These are phyloP conservation scores for Holothuria leucospilota DNA, from an alignment of 53 echinoderm and acorn worm genomes.

Conservation along the genomic window DNA sequence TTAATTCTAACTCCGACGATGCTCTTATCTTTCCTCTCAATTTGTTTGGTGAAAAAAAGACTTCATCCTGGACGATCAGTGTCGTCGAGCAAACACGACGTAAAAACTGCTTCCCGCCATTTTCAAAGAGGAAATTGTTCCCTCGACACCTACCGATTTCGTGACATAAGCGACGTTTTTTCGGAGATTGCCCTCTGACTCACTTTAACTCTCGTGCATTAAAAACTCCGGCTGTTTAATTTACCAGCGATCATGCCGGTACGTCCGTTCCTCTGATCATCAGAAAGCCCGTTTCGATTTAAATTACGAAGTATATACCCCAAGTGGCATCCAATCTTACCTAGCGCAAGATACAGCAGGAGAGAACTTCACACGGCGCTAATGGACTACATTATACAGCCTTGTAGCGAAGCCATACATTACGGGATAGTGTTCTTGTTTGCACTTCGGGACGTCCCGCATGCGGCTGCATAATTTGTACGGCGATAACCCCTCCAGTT, in stretches of 20 bases:
- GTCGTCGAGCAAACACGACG: too few relatives aligned
- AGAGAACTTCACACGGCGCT: too few relatives aligned
- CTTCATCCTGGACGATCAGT: too few relatives aligned
- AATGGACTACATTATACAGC: too few relatives aligned
- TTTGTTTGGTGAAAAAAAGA: too few relatives aligned
- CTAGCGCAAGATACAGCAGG: too few relatives aligned
- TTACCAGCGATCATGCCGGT: conserved; percentile 18
- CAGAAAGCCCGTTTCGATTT: not conserved
- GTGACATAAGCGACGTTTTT: conserved; percentile 19
- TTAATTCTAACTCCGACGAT: too few relatives aligned
- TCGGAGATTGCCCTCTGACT: conserved; percentile 7
- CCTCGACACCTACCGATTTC: conserved; percentile 17
- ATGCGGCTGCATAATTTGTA: conserved; percentile 32
- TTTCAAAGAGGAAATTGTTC: conserved; percentile 9
- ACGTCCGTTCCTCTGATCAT: not conserved
- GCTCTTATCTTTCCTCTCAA: too few relatives aligned
- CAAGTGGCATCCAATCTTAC: too few relatives aligned
- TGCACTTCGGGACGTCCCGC: conserved; percentile 48
- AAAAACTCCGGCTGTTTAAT: conserved; percentile 17
- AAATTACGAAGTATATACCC: too few relatives aligned
- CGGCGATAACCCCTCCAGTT: conserved; percentile 15
- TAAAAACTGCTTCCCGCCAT: too few relatives aligned
- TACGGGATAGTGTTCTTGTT: not conserved
- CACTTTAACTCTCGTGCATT: not conserved
- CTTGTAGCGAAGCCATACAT: too few relatives aligned